Evolutionary conservation across 2,113 vertebrate species (phyloP).

Genomic region (Oncorhynchus clarkii): DNA sequence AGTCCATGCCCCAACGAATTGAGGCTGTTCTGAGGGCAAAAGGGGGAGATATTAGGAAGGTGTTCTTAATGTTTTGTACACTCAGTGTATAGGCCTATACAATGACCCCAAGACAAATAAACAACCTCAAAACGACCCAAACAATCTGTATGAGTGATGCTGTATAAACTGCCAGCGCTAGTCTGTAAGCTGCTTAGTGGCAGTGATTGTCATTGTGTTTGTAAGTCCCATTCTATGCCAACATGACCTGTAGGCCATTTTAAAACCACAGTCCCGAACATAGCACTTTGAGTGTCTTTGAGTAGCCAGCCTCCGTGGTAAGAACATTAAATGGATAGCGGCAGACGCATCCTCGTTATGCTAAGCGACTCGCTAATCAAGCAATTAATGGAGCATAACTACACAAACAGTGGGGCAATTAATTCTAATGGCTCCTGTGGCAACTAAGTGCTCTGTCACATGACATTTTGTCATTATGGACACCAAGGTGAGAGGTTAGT

Average conservation of each 20-base stretch:
- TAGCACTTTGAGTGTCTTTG: too few species aligned
- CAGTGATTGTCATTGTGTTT: not conserved
- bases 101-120: too few species aligned
- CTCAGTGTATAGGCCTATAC: too few species aligned
- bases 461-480: conserved; percentile 19
- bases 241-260: not conserved
- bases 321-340: conserved; percentile 14
- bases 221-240: not conserved
- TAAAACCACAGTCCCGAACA: too few species aligned
- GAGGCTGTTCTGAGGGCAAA: too few species aligned
- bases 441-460: conserved; percentile 18
- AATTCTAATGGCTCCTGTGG: conserved; percentile 7
- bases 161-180: not conserved
- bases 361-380: conserved; percentile 31
- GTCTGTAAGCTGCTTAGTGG: not conserved
- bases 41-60: too few species aligned
- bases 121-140: too few species aligned
- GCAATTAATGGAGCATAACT: conserved; percentile 34
- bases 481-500: conserved; percentile 2
- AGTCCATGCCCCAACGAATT: too few species aligned
- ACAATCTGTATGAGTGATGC: not conserved
- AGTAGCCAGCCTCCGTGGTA: too few species aligned
- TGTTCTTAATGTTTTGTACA: too few species aligned
- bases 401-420: conserved; percentile 13
- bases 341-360: conserved; percentile 17